Evolutionary conservation across 2,888 invertebrate genomes (phyloP).

Genomic region (Hermodice carunculata): DNA sequence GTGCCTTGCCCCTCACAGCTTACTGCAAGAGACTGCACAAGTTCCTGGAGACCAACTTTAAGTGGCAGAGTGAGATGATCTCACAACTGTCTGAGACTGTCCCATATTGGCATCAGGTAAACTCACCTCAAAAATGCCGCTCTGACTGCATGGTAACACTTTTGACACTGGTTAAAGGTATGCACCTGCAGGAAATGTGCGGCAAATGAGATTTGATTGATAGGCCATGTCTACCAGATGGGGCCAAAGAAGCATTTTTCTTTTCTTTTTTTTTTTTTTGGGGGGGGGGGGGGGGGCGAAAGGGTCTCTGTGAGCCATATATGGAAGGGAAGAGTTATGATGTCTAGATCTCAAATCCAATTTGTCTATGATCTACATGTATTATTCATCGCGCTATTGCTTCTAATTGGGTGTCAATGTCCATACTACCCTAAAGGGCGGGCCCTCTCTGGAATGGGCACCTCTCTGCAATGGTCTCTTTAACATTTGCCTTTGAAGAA

Average conservation of each 20-base stretch:
- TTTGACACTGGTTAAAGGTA: not conserved
- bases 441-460: too few relatives aligned
- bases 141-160: not conserved
- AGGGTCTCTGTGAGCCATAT: too few relatives aligned
- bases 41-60: constrained; percentile 77
- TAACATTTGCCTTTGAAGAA: too few relatives aligned
- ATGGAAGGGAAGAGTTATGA: too few relatives aligned
- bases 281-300: too few relatives aligned
- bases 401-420: too few relatives aligned
- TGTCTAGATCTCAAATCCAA: too few relatives aligned
- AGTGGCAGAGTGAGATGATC: constrained; percentile 76
- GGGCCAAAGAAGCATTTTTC: not conserved
- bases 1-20: constrained; percentile 68
- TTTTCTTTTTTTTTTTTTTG: too few relatives aligned
- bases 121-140: not conserved
- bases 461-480: too few relatives aligned
- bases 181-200: not conserved
- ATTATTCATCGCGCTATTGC: too few relatives aligned
- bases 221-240: not conserved
- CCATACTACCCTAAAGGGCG: too few relatives aligned
- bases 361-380: too few relatives aligned
- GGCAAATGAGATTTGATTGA: not conserved
- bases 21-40: constrained; percentile 78
- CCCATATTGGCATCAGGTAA: constrained; percentile 89
- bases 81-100: constrained; percentile 71